Base-by-base conservation (phyloP, 1,140 invertebrate genomes). In the Lasioglossum albipes region DNA sequence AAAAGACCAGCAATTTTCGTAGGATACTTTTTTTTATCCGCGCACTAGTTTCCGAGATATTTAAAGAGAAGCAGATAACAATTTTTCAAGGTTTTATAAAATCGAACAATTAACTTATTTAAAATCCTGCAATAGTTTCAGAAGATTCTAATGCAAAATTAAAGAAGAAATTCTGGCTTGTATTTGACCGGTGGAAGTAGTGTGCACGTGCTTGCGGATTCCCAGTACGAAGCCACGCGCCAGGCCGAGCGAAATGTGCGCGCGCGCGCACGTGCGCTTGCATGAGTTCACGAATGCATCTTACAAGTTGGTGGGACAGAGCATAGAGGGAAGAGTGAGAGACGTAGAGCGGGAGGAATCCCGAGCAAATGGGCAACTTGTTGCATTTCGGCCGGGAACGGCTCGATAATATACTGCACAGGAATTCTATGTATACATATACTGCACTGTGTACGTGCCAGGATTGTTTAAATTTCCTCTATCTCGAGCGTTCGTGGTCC, bases 301-400 rank as follows among this genome's bases (percentile, higher is more conserved):
- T 82, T 68, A 74, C 36, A 31, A 49, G 69, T 22, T 20, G 22
- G 7, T 42, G 42, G 41, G 54, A 54, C 52, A 31, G 45, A n/a
- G 2, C 45, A 73, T 31, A 36, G 69, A 20, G 7, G 22, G 22
- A 36, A 41, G 59, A 18, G 59, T 31, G 54, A n/a, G 71, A 42
- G 75, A 54, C 65, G 12, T 49, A 71, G 68, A 71, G 65, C 18
- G 13, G 75, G 83, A 86, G 85, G 89, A 81, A 86, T 84, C 87
- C 80, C 65, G 83, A 80, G 81, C 84, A 86, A 92, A 92, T 91
- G 91, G 90, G 91, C 91, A 91, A 92, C 91, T 92, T 92, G 91
- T 92, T 92, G 91, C 91, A 71, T 91, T 91, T 90, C 88, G 80
- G 86, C 84, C 83, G 83, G 85, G 86, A 85, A 84, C 74, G 86